A percentile compares a stretch with the other conserved stretches of the same genome.
These are phyloP conservation scores for Cydia strobilella DNA, from an alignment of 1,140 invertebrate genomes.

Conservation along the genomic window DNA sequence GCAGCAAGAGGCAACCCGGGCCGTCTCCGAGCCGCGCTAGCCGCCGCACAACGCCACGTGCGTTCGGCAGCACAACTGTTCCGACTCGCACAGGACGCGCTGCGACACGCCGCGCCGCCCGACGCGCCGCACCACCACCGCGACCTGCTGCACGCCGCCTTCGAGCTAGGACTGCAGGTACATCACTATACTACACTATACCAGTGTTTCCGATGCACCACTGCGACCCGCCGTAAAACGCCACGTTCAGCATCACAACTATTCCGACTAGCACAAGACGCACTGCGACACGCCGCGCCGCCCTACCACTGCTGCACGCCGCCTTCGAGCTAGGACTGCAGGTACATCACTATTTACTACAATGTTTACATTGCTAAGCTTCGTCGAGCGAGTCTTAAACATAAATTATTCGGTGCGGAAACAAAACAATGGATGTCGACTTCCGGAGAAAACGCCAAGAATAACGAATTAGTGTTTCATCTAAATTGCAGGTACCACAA, in stretches of 20 bases:
- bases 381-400: no score
- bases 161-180: slow-evolving; percentile 85
- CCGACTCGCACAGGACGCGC: slow-evolving; percentile 91
- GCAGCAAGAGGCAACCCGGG: slow-evolving; percentile 83
- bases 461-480: no score
- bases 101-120: slow-evolving; percentile 89
- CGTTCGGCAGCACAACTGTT: slow-evolving; percentile 91
- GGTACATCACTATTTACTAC: not conserved
- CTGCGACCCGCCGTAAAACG: slow-evolving; percentile 88
- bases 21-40: slow-evolving; percentile 86
- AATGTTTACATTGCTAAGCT: no score
- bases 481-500: no score
- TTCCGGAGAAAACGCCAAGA: no score
- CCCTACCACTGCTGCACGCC: slow-evolving; percentile 88
- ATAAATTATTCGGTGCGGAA: no score
- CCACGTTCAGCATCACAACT: slow-evolving; percentile 90
- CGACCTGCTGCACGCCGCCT: slow-evolving; percentile 86
- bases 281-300: slow-evolving; percentile 89
- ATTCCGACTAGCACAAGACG: slow-evolving; percentile 91
- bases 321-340: slow-evolving; percentile 88
- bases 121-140: slow-evolving; percentile 86
- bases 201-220: no score
- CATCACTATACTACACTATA: slow-evolving; percentile 34
- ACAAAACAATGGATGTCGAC: no score
- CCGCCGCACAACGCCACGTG: slow-evolving; percentile 89